A percentile compares a stretch with the other conserved stretches of the same genome.
phyloP scores from a whole-genome alignment of 37 sponge, comb jelly and placozoan genomes.

The Ianthella basta region DNA sequence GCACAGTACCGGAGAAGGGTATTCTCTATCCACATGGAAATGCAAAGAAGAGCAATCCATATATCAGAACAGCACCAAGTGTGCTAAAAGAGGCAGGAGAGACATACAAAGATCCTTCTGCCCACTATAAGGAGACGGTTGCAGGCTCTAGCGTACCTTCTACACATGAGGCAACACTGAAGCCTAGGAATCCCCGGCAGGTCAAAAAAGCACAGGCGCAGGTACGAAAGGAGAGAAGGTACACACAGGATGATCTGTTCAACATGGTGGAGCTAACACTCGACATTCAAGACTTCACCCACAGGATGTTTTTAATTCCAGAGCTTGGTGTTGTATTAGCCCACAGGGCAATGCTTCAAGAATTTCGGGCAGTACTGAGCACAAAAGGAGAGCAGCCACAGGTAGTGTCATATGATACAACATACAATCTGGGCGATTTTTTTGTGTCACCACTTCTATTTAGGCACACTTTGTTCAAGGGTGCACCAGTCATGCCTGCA shows the following conservation, averaged over 20 bases:
- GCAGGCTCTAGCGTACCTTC: neutral
- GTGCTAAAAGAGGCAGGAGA: conserved; percentile 23
- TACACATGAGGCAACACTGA: conserved; percentile 27
- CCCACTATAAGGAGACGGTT: conserved; percentile 26
- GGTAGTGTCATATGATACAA: conserved; percentile 6
- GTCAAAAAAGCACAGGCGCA: conserved; percentile 14
- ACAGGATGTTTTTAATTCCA: conserved; percentile 12
- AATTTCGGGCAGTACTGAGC: conserved; percentile 4
- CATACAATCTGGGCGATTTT: conserved; percentile 22
- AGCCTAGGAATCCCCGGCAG: neutral
- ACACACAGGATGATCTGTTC: conserved; percentile 21
- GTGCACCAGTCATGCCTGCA: conserved; percentile 31
- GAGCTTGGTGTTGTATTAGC: conserved; percentile 19
- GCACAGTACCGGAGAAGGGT: conserved; percentile 20
- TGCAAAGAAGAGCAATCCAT: neutral
- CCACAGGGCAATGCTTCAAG: conserved; percentile 20
- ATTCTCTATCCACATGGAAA: conserved; percentile 10
- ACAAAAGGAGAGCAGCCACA: neutral
- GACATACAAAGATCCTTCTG: conserved; percentile 15
- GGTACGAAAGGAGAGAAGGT: neutral
- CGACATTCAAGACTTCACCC: conserved; percentile 6
- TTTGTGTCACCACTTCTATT: conserved; percentile 22
- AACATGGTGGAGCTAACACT: conserved; percentile 4
- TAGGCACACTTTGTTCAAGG: conserved; percentile 13
- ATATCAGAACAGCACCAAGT: conserved; percentile 24